Base-by-base conservation (phyloP, 2,797 vertebrate genomes). In the Epinephelus coioides region DNA sequence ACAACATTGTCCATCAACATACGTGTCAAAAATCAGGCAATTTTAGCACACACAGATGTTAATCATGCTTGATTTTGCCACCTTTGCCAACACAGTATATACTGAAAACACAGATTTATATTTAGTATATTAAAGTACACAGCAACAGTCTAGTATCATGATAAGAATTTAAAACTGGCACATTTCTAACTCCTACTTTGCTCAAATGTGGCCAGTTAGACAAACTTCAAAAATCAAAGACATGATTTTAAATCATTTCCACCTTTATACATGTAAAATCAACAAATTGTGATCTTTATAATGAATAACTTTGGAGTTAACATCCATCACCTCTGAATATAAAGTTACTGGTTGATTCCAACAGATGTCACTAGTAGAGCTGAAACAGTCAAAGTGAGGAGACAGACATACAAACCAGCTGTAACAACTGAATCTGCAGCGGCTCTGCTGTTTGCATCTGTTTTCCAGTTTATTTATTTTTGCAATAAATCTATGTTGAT, bases 351-450 rank as follows among this genome's bases (percentile, higher is more conserved):
- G 2, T 1, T 63, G 30, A 38, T 59, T 83, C 93, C 92, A 92
- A 89, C 70, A 91, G 92, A 87, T 90, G 92, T 88, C 86, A 86
- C 73, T 73, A 91, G 67, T 8, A 79, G 64, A 86, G 66, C 84
- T 89, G 60, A 44, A 79, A 78, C 73, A 30, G 57, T 57, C n/a
- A 14, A 3, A n/a, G 47, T 69, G 19, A 46, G 62, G 43, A 19
- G 21, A 75, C 27, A 72, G 25, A 27, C 65, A 0, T 10, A 6
- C 46, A 65, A n/a, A 53, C 47, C 76, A 75, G 38, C 74, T 69
- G 38, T 11, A 56, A 70, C 47, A 49, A 67, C 70, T 76, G 63
- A 46, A 59, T 76, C 49, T 69, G 46, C 25, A 19, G 12, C 4
- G 7, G 8, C 25, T 77, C 65, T 51, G 44, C 34, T 47, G 14